These are phyloP conservation scores for Prorops nasuta DNA, from an alignment of 1,140 invertebrate species.

Conservation along the genomic window DNA sequence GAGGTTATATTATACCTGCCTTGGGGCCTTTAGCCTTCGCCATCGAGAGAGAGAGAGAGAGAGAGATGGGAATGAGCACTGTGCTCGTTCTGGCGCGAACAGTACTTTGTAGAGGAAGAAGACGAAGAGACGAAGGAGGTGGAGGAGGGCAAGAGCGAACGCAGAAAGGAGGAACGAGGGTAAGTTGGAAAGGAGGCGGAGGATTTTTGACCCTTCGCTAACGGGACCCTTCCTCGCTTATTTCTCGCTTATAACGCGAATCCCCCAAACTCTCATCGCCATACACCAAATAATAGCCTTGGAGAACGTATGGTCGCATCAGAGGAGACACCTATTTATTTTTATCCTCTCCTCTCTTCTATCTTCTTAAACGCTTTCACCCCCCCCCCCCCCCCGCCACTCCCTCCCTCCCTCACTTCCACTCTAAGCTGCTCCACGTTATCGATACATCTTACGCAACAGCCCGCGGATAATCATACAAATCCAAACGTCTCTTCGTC, in stretches of 20 bases:
- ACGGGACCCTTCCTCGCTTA: constrained; percentile 53
- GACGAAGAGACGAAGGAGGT: constrained; percentile 14
- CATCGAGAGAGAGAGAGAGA: too few relatives aligned
- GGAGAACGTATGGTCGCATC: constrained; percentile 21
- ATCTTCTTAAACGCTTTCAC: not conserved
- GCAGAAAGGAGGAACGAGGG: constrained; percentile 12
- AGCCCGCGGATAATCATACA: too few relatives aligned
- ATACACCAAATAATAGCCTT: constrained; percentile 44
- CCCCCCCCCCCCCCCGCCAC: not conserved
- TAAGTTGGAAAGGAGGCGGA: constrained; percentile 33
- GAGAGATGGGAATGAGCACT: too few relatives aligned
- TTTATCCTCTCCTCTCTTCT: not conserved
- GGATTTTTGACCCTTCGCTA: constrained; percentile 51
- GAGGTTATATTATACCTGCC: constrained; percentile 49
- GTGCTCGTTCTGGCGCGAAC: too few relatives aligned
- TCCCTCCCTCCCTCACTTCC: constrained; percentile 4
- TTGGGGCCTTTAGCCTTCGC: constrained; percentile 38
- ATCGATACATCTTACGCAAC: too few relatives aligned
- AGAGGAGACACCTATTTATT: constrained; percentile 40
- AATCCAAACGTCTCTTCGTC: too few relatives aligned
- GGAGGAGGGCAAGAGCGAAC: constrained; percentile 6
- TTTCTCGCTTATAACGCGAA: constrained; percentile 46
- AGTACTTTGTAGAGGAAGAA: too few relatives aligned
- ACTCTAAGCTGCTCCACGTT: too few relatives aligned
- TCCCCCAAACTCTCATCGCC: constrained; percentile 30